Base-by-base conservation (phyloP, 2,888 invertebrate species). In the Brenthis ino region DNA sequence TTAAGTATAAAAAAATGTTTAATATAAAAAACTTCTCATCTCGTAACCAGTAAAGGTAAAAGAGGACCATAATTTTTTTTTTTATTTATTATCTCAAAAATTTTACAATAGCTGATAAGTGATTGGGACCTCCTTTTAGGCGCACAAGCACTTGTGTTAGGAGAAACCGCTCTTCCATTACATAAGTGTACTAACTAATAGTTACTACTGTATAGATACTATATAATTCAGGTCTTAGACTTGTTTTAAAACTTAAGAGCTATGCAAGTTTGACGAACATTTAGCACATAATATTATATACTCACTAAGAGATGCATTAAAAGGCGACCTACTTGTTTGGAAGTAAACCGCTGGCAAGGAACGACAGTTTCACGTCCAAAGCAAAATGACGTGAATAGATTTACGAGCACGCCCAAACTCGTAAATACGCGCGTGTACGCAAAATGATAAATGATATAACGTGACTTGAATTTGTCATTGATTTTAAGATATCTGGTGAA, bases 301-400 rank as follows among this genome's bases (percentile, higher is more conserved):
- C 58, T 20, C 33, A 37, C 48, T 66, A 57, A 61, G 58, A 64
- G 72, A 65, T 65, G 67, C 72, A 72, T 65, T 72, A 69, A 53
- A 48, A 50, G 54, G 53, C 64, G 72, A 67, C 67, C 69, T 64
- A 69, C 64, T 67, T 67, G 58, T 33, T 64, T 50, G 43, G 50
- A 67, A 67, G 63, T 47, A 65, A 66, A 63, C 56, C 58, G 50
- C 64, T 64, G 70, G 51, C 70, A 58, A 65, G 55, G 56, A 47
- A 47, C 66, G 69, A 65, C 71, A 57, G 64, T 64, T 55, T 69
- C 63, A 48, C 65, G 57, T 68, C 57, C 64, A 48, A 60, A 65
- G 28, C 65, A 28, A 60, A 64, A 68, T 64, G 70, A 68, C 64
- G 55, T 58, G 58, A 16, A 66, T 68, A 72, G 72, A 72, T 68